Conservation (phyloP, 1,140 invertebrate genomes). For the Drosophila pectinifera region DNA sequence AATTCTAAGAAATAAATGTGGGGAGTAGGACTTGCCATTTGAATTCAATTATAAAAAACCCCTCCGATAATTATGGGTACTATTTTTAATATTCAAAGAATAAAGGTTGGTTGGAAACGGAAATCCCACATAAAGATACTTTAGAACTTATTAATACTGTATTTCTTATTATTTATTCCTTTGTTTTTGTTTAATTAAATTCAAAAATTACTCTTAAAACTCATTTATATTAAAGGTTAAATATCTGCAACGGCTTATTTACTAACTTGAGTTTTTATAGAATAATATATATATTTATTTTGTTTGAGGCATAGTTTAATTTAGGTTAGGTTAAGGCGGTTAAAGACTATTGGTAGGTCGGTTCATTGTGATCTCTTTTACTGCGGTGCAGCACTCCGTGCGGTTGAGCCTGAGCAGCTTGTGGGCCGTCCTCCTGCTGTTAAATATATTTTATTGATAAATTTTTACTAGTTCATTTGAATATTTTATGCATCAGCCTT, state of each 20-base stretch:
- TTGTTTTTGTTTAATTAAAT: conserved; percentile 3
- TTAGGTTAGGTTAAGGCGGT: not conserved
- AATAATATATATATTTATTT: not conserved
- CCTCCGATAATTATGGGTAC: no score
- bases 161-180: not conserved
- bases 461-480: not conserved
- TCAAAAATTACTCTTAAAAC: not conserved
- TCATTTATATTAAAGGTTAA: not conserved
- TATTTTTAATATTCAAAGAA: not conserved
- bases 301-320: not conserved
- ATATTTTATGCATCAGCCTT: not conserved
- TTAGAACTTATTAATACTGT: not conserved
- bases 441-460: conserved; percentile 9
- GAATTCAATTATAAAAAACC: conserved; percentile 1
- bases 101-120: not conserved
- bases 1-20: conserved; percentile 19
- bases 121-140: not conserved
- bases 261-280: no score
- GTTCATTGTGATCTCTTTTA: no score
- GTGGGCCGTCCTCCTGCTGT: not conserved
- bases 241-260: not conserved
- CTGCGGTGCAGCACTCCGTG: not conserved
- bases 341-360: no score
- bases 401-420: not conserved
- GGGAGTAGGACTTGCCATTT: conserved; percentile 6